These are phyloP conservation scores for Brassicogethes aeneus DNA, from an alignment of 2,888 invertebrate species.

Conservation along the genomic window DNA sequence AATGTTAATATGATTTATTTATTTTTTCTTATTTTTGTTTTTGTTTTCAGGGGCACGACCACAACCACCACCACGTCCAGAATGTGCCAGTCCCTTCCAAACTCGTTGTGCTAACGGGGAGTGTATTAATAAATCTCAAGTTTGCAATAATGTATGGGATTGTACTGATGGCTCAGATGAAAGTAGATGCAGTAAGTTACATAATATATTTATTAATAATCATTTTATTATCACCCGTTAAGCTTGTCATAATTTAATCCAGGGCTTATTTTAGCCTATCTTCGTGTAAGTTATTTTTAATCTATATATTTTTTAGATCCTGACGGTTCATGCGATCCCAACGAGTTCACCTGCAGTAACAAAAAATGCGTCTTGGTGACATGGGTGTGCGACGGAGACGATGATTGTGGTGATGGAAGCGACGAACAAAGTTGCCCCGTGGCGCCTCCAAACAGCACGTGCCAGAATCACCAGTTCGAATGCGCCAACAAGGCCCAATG, in stretches of 20 bases:
- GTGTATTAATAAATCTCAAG: constrained; percentile 71
- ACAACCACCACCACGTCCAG: constrained; percentile 45
- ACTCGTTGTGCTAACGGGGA: constrained; percentile 87
- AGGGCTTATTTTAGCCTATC: constrained; percentile 1
- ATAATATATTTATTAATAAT: no score
- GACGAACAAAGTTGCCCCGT: constrained; percentile 76
- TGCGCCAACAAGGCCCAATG: constrained; percentile 74
- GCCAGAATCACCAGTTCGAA: constrained; percentile 69
- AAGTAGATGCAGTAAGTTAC: constrained; percentile 67
- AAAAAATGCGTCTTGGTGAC: constrained; percentile 83
- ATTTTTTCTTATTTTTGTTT: no score
- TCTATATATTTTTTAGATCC: constrained; percentile 37
- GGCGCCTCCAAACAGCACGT: constrained; percentile 48
- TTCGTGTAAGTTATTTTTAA: neutral
- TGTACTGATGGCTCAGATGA: constrained; percentile 88
- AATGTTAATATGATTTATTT: no score
- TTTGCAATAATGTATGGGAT: constrained; percentile 70
- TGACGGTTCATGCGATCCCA: constrained; percentile 73
- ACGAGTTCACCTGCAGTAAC: constrained; percentile 85
- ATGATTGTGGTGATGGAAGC: constrained; percentile 85
- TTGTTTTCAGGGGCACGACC: constrained; percentile 33
- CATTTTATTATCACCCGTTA: no score
- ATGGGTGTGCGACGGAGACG: constrained; percentile 89
- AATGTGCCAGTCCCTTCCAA: constrained; percentile 57
- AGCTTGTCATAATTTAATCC: neutral